Percentiles rank a stretch among this genome's conserved stretches.
Evolutionary conservation across 2,888 invertebrate species (phyloP).

Genomic region (Heterodera filipjevi): DNA sequence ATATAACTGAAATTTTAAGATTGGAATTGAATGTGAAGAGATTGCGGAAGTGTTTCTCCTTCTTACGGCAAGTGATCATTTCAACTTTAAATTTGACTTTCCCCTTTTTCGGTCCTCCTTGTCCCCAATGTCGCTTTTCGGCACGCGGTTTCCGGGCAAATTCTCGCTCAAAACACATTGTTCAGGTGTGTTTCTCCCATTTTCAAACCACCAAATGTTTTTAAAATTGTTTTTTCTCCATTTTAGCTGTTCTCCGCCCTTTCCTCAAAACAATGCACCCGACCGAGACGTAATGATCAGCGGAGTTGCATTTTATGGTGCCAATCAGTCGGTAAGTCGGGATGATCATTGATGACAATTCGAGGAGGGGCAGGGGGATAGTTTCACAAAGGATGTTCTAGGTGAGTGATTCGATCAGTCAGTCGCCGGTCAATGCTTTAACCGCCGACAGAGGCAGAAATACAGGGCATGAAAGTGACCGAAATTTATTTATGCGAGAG

Average conservation of each 20-base stretch:
- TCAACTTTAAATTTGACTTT: not conserved
- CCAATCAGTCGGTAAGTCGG: conserved; percentile 40
- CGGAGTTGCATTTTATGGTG: conserved; percentile 46
- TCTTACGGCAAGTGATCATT: conserved; percentile 32
- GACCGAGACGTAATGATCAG: conserved; percentile 45
- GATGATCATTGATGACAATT: conserved; percentile 21
- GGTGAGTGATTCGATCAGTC: not conserved
- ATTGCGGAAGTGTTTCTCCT: conserved; percentile 49
- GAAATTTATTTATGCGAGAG: no score
- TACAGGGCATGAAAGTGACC: no score
- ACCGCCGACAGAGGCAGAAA: no score
- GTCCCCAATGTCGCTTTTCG: conserved; percentile 38
- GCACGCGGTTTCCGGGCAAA: conserved; percentile 16
- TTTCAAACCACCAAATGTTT: no score
- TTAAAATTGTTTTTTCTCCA: not conserved
- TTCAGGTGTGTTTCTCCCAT: no score
- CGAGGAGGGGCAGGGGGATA: not conserved
- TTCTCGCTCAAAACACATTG: conserved; percentile 45
- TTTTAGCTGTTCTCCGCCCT: conserved; percentile 43
- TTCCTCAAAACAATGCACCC: conserved; percentile 45
- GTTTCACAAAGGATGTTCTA: not conserved
- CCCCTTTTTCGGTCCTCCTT: conserved; percentile 27
- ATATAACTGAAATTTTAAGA: no score
- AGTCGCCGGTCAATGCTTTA: no score
- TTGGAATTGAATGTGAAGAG: conserved; percentile 49